phyloP scores from a whole-genome alignment of 2,888 invertebrate genomes.

The Cephus nigrinus region DNA sequence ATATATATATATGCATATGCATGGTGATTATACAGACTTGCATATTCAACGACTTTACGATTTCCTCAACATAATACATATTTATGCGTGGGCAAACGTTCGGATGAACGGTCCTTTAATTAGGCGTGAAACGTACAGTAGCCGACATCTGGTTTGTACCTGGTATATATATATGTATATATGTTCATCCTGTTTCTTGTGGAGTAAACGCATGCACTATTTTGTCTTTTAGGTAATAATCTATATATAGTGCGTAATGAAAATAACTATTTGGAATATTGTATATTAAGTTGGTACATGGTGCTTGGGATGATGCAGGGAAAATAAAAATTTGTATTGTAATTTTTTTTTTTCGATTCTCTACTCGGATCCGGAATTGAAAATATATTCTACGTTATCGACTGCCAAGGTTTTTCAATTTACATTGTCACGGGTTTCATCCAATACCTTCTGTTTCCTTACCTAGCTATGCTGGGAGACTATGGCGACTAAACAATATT shows the following conservation, averaged over 20 bases:
- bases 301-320: background rate
- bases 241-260: too few species aligned
- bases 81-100: conserved; percentile 5
- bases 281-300: background rate
- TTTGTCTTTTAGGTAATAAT: background rate
- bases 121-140: conserved; percentile 1
- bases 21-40: background rate
- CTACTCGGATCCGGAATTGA: background rate
- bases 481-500: background rate
- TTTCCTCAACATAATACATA: conserved; percentile 1
- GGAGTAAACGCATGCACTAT: background rate
- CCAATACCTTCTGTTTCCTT: background rate
- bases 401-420: background rate
- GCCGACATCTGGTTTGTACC: background rate
- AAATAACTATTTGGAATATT: too few species aligned
- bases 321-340: background rate
- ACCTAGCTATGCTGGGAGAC: background rate
- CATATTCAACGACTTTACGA: background rate
- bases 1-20: background rate
- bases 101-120: conserved; percentile 3
- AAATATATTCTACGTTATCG: background rate
- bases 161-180: background rate
- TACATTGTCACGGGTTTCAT: background rate
- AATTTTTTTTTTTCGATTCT: background rate
- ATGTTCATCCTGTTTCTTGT: background rate